Base-by-base conservation (phyloP, 2,888 invertebrate genomes). In the Brachypalpus laphriformis region DNA sequence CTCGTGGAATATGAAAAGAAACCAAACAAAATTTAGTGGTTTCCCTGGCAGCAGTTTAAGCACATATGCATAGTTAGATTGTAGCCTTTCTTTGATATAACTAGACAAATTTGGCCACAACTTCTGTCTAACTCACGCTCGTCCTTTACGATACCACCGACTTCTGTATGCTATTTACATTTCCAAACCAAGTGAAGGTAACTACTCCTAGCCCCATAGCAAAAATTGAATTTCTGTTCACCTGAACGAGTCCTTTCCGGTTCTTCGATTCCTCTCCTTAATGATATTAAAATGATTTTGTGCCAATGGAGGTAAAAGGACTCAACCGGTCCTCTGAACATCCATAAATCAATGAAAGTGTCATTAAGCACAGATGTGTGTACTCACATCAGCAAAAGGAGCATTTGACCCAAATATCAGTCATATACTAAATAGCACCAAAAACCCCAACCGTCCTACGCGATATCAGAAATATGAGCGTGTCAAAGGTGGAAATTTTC, bases 341-440 rank as follows among this genome's bases (percentile, higher is more conserved):
- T 14, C 1, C 54, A 45, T 65, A 65, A 65, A 65, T 56, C 63
- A 65, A 65, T 56, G 45, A 74, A 74, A 74, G 5, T 65, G 45
- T 25, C 65, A 56, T 56, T 65, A 65, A 56, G 45, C 45, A 34
- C 54, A 63, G 42, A 18, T 45, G 42, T 22, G 20, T 74, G 25
- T 37, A 11, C 25, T 20, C 20, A 51, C 22, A n/a, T 34, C 16
- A 37, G 28, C n/a, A 51, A 40, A 66, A 31, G 4, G 40, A 18
- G 6, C 3, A 40, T 11, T 42, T 68, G 56, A 56, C 68, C 40
- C 42, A 54, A 54, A 68, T 54, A 40, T 68, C 42, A 28, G 40
- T 68, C 40, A 18, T 22, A 22, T 1, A 51, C 8, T 20, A 47
- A 47, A 42, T 16, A 18, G 2, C 28, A 11, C 7, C 4, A n/a